These are phyloP conservation scores for Ichneumoninae sp. DNA, from an alignment of 2,888 invertebrate species.

Conservation along the genomic window DNA sequence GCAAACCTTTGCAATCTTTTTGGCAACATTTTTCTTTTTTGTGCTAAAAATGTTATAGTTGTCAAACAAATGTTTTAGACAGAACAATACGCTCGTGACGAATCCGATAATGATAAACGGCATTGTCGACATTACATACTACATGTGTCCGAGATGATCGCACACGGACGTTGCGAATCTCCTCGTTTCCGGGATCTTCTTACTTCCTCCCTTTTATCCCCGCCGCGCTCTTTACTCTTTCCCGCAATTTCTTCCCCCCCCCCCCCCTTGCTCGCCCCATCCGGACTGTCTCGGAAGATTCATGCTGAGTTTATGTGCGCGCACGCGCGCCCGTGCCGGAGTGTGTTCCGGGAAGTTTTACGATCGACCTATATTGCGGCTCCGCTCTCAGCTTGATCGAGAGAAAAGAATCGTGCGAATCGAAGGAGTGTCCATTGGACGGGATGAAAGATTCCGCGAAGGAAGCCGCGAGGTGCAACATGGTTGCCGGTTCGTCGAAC, in stretches of 20 bases:
- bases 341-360: slow-evolving; percentile 17
- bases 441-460: slow-evolving; percentile 15
- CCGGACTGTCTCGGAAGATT: background rate
- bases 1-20: background rate
- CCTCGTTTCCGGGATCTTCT: too few species aligned
- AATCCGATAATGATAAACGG: background rate
- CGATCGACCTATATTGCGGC: slow-evolving; percentile 26
- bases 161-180: too few species aligned
- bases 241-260: background rate
- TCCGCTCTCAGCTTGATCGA: slow-evolving; percentile 8
- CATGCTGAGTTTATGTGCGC: background rate
- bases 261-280: background rate
- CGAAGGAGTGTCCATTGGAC: slow-evolving; percentile 36
- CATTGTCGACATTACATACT: background rate
- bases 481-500: slow-evolving; percentile 18
- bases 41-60: too few species aligned
- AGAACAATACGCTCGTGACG: too few species aligned
- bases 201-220: background rate
- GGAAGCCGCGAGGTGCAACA: slow-evolving; percentile 6
- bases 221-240: background rate
- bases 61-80: too few species aligned
- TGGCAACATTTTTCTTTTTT: too few species aligned
- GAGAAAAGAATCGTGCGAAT: slow-evolving; percentile 38
- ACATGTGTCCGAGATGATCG: too few species aligned
- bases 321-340: background rate